Evolutionary conservation across 2,113 vertebrate genomes (phyloP).

Genomic region (Cinclus mexicanus): DNA sequence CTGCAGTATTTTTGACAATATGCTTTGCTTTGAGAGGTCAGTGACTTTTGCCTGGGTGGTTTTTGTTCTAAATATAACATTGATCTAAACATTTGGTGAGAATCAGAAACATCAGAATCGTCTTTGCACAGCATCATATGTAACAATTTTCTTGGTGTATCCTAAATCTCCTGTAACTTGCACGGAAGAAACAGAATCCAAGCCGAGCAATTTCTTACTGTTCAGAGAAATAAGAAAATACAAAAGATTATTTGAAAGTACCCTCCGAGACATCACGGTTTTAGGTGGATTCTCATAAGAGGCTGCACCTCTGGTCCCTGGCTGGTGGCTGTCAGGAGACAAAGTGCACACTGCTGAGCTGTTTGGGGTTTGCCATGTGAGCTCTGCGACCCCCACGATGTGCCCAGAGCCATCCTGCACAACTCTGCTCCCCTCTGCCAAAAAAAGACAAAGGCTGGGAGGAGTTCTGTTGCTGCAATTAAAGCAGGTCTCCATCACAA

Average conservation of each 20-base stretch:
- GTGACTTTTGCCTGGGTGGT: conserved; percentile 30
- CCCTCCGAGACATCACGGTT: not conserved
- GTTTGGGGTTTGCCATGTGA: not conserved
- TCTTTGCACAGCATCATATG: not conserved
- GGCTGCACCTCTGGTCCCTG: not conserved
- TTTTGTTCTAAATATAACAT: conserved; percentile 39
- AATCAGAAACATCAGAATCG: not conserved
- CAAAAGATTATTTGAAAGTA: not conserved
- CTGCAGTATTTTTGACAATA: conserved; percentile 68
- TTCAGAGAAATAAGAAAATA: not conserved
- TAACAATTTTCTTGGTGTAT: not conserved
- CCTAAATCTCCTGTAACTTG: not conserved
- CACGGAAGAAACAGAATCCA: not conserved
- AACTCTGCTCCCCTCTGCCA: not conserved
- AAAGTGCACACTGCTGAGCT: not conserved
- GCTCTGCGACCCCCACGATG: not conserved
- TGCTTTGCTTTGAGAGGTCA: conserved; percentile 65
- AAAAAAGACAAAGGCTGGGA: not conserved
- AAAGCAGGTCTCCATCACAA: not conserved
- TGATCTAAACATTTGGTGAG: not conserved
- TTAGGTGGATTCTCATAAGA: not conserved
- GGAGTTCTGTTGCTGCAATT: not conserved
- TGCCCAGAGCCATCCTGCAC: not conserved
- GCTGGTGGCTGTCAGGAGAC: not conserved
- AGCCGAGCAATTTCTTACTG: not conserved